Percentiles rank a stretch among this genome's conserved stretches.
phyloP scores from a whole-genome alignment of 1,140 invertebrate species.

The Agrypnia vestita region DNA sequence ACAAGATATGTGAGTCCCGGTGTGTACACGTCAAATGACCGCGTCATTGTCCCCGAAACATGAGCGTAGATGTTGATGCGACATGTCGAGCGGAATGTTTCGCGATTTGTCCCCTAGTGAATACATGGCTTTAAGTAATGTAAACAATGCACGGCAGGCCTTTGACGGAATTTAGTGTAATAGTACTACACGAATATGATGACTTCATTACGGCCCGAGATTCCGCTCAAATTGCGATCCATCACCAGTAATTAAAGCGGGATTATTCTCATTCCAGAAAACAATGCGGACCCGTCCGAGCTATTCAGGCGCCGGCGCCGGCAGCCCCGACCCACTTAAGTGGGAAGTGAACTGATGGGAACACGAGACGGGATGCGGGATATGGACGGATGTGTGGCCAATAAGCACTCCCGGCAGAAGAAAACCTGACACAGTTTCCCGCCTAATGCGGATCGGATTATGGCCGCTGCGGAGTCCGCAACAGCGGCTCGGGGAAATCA shows the following conservation, averaged over 20 bases:
- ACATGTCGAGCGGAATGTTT: no score
- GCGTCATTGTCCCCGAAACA: no score
- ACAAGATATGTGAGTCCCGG: no score
- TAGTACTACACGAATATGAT: no score
- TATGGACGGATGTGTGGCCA: constrained; percentile 5
- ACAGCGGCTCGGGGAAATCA: neutral
- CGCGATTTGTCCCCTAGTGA: no score
- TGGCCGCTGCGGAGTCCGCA: no score
- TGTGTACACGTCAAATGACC: no score
- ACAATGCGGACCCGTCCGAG: constrained; percentile 17
- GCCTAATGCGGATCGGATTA: constrained; percentile 2
- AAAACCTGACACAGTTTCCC: neutral
- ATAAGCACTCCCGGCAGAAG: neutral
- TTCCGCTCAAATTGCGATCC: neutral
- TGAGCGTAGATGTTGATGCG: no score
- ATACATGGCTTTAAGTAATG: no score
- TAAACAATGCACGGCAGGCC: no score
- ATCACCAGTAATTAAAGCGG: neutral
- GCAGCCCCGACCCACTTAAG: neutral
- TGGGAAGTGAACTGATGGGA: constrained; percentile 21
- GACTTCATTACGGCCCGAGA: no score
- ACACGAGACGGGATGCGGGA: neutral
- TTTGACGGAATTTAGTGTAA: no score
- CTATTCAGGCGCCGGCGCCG: neutral
- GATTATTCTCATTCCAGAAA: constrained; percentile 7